Evolutionary conservation across 2,113 vertebrate species (phyloP), one percentile per base, ranked within the genome.

Genomic region (Pseudorhombus dupliciocellatus): DNA sequence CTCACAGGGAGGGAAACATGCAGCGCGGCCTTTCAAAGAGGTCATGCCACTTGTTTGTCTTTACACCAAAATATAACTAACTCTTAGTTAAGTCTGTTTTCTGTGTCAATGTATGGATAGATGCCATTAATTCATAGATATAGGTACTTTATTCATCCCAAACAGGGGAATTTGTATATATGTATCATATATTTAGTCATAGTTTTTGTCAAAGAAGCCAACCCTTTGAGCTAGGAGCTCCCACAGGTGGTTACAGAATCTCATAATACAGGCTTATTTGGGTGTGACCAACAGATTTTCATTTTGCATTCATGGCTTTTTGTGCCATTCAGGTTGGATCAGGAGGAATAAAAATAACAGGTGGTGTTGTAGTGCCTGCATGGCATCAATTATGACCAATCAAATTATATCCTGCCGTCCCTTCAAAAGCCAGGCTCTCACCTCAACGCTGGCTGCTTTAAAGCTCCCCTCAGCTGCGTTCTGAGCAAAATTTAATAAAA

Each of bases 341-440:
- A 20, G 16, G 34, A 42, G 12, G 22, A 40, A 42, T 34, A 40
- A 59, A 52, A 46, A 64, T n/a, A 30, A 22, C 48, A 55, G 54
- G 42, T 59, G 55, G 7, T 58, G 56, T 57, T 7, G 10, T 53
- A 18, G 12, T 67, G 56, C 40, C 34, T 42, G 40, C 34, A 37
- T 37, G 12, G 24, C 62, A 72, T 53, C 57, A 76, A 20, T 59
- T 76, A 66, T 20, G 25, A 63, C 20, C 15, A 55, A 61, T 75
- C 55, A 56, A 26, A 68, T 63, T 5, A 58, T 31, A 58, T 44
- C 24, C 44, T 52, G 16, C 20, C 44, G 8, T 30, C 51, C 20
- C 54, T 26, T 46, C 21, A 30, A 57, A 42, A 81, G 62, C 67
- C 51, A 20, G 46, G 8, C 44, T 24, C 34, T 60, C 48, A 14